These are phyloP conservation scores for Cantharis rufa DNA, from an alignment of 2,888 invertebrate genomes.

Conservation along the genomic window DNA sequence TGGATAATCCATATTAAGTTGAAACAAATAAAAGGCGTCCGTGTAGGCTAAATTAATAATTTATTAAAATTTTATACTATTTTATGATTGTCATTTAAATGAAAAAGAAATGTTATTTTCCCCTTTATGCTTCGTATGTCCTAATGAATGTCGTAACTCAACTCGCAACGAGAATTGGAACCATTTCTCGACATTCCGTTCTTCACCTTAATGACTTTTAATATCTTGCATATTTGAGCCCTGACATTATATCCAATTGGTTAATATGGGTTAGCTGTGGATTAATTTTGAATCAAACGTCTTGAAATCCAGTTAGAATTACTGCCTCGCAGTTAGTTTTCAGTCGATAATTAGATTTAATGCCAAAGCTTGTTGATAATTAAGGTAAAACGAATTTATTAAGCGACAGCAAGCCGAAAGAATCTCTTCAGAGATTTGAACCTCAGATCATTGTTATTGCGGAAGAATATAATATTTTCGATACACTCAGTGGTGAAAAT, in stretches of 20 bases:
- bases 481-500: background rate
- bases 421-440: background rate
- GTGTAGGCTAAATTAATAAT: background rate
- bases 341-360: background rate
- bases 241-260: slow-evolving; percentile 31
- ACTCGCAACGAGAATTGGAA: slow-evolving; percentile 32
- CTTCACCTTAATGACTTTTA: slow-evolving; percentile 36
- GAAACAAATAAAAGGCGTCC: background rate
- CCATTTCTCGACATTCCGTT: slow-evolving; percentile 36
- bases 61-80: background rate
- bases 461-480: background rate
- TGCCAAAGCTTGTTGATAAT: background rate
- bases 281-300: slow-evolving; percentile 23
- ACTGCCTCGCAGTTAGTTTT: background rate
- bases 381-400: background rate
- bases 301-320: background rate
- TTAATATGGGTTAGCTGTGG: slow-evolving; percentile 31
- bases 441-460: background rate
- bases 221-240: slow-evolving; percentile 34
- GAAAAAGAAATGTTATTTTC: slow-evolving; percentile 1
- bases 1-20: background rate
- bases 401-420: background rate
- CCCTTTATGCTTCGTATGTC: slow-evolving; percentile 19
- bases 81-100: background rate
- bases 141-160: slow-evolving; percentile 34